Conservation (phyloP, 2,113 vertebrate genomes). For the Neofelis nebulosa region DNA sequence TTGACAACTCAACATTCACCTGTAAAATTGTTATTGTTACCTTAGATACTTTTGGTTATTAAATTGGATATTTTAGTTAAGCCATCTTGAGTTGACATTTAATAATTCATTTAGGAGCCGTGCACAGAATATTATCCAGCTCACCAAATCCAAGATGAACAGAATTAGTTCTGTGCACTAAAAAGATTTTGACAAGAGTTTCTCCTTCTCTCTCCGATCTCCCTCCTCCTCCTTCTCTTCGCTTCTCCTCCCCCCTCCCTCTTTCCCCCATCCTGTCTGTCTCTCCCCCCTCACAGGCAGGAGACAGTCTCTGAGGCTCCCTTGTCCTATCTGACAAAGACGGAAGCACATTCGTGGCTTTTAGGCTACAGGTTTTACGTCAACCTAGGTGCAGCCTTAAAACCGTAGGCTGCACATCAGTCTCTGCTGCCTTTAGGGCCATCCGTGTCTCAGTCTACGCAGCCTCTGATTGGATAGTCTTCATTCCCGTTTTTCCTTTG, state of each 20-base stretch:
- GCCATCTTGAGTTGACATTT: conserved; percentile 70
- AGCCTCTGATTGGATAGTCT: background rate
- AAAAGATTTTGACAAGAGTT: conserved; percentile 43
- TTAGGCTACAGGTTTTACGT: background rate
- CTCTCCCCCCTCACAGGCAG: background rate
- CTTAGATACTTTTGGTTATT: conserved; percentile 73
- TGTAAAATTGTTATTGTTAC: conserved; percentile 71
- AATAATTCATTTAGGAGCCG: conserved; percentile 73
- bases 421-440: background rate
- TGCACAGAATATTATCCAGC: conserved; percentile 62
- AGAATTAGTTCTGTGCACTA: conserved; percentile 52
- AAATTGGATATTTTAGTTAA: conserved; percentile 77
- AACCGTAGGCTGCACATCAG: fast-evolving
- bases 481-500: background rate
- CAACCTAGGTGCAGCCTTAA: background rate
- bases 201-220: background rate
- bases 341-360: background rate
- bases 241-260: background rate
- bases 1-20: conserved; percentile 70
- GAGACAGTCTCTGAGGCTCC: background rate
- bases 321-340: background rate
- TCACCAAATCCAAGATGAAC: conserved; percentile 58
- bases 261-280: background rate
- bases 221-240: no score
- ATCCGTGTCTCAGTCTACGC: background rate